These are phyloP conservation scores for Himalopsyche kuldschensis DNA, from an alignment of 2,888 invertebrate genomes.

Conservation along the genomic window DNA sequence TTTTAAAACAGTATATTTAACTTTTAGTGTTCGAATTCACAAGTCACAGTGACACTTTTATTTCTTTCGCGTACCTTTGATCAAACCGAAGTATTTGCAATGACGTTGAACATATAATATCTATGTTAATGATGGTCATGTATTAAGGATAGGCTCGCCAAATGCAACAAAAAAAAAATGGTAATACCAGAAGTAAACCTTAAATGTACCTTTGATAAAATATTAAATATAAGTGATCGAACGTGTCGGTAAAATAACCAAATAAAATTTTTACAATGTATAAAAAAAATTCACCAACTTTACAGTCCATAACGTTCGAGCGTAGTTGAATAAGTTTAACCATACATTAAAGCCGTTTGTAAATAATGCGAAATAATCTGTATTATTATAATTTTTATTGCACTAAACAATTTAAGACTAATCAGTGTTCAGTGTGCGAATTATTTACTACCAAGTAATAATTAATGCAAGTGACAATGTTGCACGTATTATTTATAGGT, in stretches of 20 bases:
- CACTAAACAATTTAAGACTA: slow-evolving; percentile 14
- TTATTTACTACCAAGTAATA: slow-evolving; percentile 13
- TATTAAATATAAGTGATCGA: background rate
- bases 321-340: slow-evolving; percentile 5
- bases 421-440: slow-evolving; percentile 29
- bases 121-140: background rate
- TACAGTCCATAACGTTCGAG: slow-evolving; percentile 5
- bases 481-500: slow-evolving; percentile 10
- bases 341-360: slow-evolving; percentile 14
- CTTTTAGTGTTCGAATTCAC: too few relatives aligned
- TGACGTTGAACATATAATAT: background rate
- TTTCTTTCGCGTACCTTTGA: background rate
- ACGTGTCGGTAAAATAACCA: background rate
- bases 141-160: background rate
- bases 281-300: background rate
- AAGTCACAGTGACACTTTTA: too few relatives aligned
- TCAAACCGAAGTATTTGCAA: background rate
- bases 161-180: background rate
- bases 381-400: slow-evolving; percentile 8
- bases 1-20: too few relatives aligned
- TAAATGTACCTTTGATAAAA: background rate
- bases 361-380: background rate
- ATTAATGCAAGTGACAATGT: slow-evolving; percentile 28
- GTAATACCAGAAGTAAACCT: background rate
- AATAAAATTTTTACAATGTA: background rate